Evolutionary conservation across 2,113 vertebrate genomes (phyloP).

Genomic region (Prunella fulvescens): DNA sequence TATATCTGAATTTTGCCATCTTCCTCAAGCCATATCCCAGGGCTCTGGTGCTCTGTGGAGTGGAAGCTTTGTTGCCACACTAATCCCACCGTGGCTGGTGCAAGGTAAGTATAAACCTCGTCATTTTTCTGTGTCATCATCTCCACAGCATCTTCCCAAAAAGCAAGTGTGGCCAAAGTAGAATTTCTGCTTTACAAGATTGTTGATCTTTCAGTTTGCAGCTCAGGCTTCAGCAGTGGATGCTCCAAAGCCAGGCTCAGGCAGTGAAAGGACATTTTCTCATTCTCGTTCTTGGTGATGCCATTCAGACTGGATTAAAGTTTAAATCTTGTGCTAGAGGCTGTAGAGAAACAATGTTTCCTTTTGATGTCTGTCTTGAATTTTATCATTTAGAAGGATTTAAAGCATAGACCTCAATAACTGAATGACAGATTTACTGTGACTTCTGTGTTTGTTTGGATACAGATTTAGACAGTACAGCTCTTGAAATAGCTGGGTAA

Average conservation of each 20-base stretch:
- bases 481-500: constrained; percentile 13
- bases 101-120: background rate
- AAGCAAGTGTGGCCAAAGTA: background rate
- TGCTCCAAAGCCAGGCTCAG: background rate
- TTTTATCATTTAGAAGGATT: background rate
- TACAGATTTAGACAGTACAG: background rate
- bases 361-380: background rate
- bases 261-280: background rate
- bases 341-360: background rate
- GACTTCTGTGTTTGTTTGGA: constrained; percentile 22
- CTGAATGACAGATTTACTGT: constrained; percentile 15
- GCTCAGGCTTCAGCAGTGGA: background rate
- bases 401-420: background rate
- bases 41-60: background rate
- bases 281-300: background rate
- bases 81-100: background rate
- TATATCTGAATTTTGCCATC: background rate
- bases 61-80: background rate
- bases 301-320: background rate
- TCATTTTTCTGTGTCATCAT: background rate
- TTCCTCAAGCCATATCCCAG: background rate
- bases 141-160: background rate
- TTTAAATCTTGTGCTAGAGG: background rate
- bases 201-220: background rate
- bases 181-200: background rate